These are phyloP conservation scores for Ricordea florida DNA, from an alignment of 92 coral and sea anemone species.

Conservation along the genomic window DNA sequence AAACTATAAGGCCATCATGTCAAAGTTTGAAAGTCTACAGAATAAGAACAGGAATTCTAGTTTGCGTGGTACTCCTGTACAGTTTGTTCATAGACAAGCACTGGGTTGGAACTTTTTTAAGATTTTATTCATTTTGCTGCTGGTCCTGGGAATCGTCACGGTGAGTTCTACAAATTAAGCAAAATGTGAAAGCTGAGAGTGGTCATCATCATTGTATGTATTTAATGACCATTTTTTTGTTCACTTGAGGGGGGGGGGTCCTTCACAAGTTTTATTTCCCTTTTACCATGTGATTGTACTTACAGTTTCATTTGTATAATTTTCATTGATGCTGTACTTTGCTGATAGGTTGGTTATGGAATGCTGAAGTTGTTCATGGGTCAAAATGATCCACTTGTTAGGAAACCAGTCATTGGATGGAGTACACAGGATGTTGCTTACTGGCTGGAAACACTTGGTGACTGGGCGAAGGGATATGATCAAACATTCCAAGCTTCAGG, in stretches of 20 bases:
- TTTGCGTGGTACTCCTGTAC: neutral
- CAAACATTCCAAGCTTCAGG: constrained; percentile 58
- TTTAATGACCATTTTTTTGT: no score
- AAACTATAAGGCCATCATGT: constrained; percentile 48
- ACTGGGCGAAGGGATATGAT: constrained; percentile 76
- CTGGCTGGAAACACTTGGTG: constrained; percentile 79
- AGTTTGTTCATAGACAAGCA: constrained; percentile 26
- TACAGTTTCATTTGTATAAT: neutral
- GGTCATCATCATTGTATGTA: no score
- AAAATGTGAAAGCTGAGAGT: no score
- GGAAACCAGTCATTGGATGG: constrained; percentile 66
- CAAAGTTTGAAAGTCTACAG: constrained; percentile 72
- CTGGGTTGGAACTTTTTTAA: constrained; percentile 16
- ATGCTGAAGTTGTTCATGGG: constrained; percentile 54
- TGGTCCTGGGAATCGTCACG: constrained; percentile 64
- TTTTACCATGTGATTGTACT: no score
- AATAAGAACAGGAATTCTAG: constrained; percentile 6
- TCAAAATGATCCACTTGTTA: constrained; percentile 61
- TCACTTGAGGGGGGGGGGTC: no score
- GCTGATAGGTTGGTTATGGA: constrained; percentile 65
- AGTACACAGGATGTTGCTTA: constrained; percentile 69
- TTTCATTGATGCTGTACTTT: neutral
- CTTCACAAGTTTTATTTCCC: no score
- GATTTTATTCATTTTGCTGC: constrained; percentile 37
- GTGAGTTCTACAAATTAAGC: no score